Percentiles rank a stretch among this genome's conserved stretches.
phyloP scores from a whole-genome alignment of 1,140 invertebrate species.

The Schlechtendalia chinensis region DNA sequence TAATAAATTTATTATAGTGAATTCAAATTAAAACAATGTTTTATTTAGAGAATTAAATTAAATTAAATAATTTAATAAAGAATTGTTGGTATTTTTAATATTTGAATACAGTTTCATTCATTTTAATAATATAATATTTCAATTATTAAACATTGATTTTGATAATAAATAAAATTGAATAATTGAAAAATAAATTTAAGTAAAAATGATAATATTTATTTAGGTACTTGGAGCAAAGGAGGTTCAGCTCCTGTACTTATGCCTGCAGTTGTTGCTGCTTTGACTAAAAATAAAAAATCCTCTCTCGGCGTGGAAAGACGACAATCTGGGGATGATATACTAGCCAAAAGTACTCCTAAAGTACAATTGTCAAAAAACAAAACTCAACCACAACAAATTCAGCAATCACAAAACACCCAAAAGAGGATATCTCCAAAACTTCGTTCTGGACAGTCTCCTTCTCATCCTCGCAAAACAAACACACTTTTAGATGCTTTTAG shows the following conservation, averaged over 20 bases:
- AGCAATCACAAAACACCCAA: slow-evolving; percentile 4
- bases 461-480: slow-evolving; percentile 61
- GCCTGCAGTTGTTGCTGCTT: slow-evolving; percentile 42
- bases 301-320: slow-evolving; percentile 54
- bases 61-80: too few species aligned
- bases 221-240: slow-evolving; percentile 39
- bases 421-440: slow-evolving; percentile 36
- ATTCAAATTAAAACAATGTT: too few species aligned
- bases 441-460: slow-evolving; percentile 53
- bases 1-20: too few species aligned
- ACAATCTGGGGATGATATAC: slow-evolving; percentile 59
- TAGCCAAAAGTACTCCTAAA: slow-evolving; percentile 51
- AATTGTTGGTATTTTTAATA: too few species aligned
- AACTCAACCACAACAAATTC: slow-evolving; percentile 22
- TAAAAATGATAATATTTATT: background rate
- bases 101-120: too few species aligned
- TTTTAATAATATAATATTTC: too few species aligned
- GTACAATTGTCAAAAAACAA: slow-evolving; percentile 37
- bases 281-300: slow-evolving; percentile 34
- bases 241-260: slow-evolving; percentile 35
- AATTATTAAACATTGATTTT: background rate
- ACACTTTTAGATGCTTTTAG: slow-evolving; percentile 79
- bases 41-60: too few species aligned
- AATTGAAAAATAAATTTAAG: background rate
- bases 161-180: background rate